Evolutionary conservation across 1,140 invertebrate genomes (phyloP).

Genomic region (Mercenaria mercenaria): DNA sequence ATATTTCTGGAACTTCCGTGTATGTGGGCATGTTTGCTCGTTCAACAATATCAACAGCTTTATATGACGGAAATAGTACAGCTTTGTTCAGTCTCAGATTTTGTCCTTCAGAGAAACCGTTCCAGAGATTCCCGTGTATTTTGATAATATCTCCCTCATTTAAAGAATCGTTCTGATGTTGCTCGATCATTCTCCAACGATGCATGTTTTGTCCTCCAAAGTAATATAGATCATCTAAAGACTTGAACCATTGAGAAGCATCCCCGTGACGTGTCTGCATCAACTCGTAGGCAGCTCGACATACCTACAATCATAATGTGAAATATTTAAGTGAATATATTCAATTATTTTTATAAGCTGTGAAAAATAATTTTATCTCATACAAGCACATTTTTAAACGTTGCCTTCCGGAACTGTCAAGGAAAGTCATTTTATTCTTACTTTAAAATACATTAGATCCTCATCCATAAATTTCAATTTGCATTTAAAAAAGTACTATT

Average conservation of each 20-base stretch:
- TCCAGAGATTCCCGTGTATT: too few relatives aligned
- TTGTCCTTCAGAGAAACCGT: too few relatives aligned
- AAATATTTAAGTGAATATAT: not conserved
- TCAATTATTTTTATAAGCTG: not conserved
- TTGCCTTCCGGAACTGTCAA: not conserved
- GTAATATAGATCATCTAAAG: slow-evolving; percentile 98
- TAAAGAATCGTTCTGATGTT: slow-evolving; percentile 87
- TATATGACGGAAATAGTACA: too few relatives aligned
- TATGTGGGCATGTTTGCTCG: too few relatives aligned
- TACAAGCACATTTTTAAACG: not conserved
- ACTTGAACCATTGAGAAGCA: slow-evolving; percentile 93
- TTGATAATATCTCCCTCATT: too few relatives aligned
- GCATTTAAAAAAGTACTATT: too few relatives aligned
- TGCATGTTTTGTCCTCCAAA: slow-evolving; percentile 97
- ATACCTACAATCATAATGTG: slow-evolving; percentile 89
- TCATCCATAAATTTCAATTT: too few relatives aligned
- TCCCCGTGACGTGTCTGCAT: slow-evolving; percentile 96
- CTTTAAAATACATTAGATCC: too few relatives aligned
- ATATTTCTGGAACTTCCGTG: too few relatives aligned
- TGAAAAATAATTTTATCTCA: not conserved
- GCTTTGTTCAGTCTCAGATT: too few relatives aligned
- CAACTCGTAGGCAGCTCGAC: slow-evolving; percentile 97
- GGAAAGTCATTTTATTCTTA: not conserved
- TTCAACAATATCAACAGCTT: too few relatives aligned
- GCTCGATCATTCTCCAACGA: slow-evolving; percentile 91